Percentiles rank a stretch among this genome's conserved stretches.
Evolutionary conservation across 2,797 vertebrate genomes (phyloP).

Genomic region (Thalassophryne amazonica): DNA sequence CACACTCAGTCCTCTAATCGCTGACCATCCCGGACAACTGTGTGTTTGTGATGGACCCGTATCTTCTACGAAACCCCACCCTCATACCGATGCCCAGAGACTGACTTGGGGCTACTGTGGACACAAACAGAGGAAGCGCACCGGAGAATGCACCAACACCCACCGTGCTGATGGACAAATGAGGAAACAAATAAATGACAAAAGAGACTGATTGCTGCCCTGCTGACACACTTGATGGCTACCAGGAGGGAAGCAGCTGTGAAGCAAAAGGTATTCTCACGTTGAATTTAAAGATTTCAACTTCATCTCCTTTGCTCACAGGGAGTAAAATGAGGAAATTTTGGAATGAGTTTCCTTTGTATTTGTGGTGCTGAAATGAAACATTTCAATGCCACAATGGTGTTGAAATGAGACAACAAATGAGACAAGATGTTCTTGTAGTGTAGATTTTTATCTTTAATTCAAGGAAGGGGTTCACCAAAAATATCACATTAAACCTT

Average conservation of each 20-base stretch:
- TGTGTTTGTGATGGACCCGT: conserved; percentile 35
- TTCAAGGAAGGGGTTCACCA: too few species aligned
- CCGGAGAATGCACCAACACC: conserved; percentile 45
- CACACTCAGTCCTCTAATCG: conserved; percentile 32
- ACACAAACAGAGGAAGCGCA: conserved; percentile 53
- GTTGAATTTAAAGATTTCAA: conserved; percentile 36
- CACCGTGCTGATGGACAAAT: conserved; percentile 31
- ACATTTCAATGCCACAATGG: too few species aligned
- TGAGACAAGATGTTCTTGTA: too few species aligned
- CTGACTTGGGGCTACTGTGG: conserved; percentile 66
- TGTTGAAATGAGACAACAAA: too few species aligned
- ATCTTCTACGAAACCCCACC: conserved; percentile 18
- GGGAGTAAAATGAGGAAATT: too few species aligned
- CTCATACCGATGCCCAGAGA: conserved; percentile 58
- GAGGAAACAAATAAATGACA: conserved; percentile 31
- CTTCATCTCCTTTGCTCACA: conserved; percentile 13
- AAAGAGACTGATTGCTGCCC: conserved; percentile 31
- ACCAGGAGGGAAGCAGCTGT: conserved; percentile 29
- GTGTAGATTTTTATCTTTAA: too few species aligned
- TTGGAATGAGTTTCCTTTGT: too few species aligned
- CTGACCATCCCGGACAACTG: conserved; percentile 42
- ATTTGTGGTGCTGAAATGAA: too few species aligned
- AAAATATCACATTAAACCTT: too few species aligned
- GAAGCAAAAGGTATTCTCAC: conserved; percentile 60
- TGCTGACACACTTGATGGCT: conserved; percentile 41